Evolutionary conservation across 2,888 invertebrate species (phyloP).

Genomic region (Drosophila limbata): DNA sequence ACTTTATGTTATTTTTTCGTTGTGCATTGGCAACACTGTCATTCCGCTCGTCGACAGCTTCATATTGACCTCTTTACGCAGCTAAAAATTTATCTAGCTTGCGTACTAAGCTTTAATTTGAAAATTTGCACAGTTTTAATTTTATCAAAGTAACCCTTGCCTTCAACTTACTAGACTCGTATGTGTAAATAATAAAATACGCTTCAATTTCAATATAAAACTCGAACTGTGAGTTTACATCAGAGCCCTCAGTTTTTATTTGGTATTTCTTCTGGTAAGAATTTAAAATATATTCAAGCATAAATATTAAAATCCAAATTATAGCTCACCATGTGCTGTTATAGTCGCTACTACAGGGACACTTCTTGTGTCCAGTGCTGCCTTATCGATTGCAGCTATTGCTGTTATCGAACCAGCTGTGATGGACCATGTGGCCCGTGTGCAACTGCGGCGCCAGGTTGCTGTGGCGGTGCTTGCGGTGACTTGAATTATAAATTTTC

Average conservation of each 20-base stretch:
- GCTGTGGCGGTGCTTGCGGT: conserved; percentile 47
- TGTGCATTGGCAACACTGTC: too few relatives aligned
- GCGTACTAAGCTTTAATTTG: too few relatives aligned
- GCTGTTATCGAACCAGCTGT: conserved; percentile 54
- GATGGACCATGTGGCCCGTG: conserved; percentile 49
- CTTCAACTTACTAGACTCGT: neutral
- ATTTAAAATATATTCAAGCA: neutral
- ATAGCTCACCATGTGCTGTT: conserved; percentile 57
- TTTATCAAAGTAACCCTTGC: neutral
- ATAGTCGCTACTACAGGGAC: conserved; percentile 60
- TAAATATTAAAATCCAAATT: neutral
- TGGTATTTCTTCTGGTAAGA: neutral
- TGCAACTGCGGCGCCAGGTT: conserved; percentile 28
- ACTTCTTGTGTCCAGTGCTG: conserved; percentile 68
- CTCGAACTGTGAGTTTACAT: neutral
- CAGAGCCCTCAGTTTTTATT: neutral
- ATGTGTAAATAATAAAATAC: neutral
- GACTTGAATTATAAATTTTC: conserved; percentile 53
- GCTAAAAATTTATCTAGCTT: too few relatives aligned
- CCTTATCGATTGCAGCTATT: conserved; percentile 64
- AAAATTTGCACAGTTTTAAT: too few relatives aligned
- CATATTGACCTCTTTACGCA: too few relatives aligned
- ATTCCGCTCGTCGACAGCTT: too few relatives aligned
- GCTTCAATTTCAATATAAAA: neutral
- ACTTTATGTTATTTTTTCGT: too few relatives aligned